phyloP scores from a whole-genome alignment of 2,797 vertebrate genomes.

The Macropodus opercularis region DNA sequence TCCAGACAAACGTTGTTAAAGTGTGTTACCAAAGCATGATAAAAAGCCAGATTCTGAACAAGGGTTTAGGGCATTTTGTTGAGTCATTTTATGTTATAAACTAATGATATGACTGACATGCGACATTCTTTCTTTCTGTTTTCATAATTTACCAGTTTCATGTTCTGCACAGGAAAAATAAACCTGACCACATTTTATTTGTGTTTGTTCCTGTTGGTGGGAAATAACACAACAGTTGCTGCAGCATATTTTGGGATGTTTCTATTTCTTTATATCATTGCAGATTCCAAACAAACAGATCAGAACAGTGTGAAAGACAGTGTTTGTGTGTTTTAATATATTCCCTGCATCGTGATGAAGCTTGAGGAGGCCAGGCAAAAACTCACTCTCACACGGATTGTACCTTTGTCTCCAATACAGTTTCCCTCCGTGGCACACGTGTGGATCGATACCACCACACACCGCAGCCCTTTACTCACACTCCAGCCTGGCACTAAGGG shows the following conservation, averaged over 20 bases:
- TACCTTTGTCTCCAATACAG: constrained; percentile 38
- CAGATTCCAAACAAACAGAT: constrained; percentile 29
- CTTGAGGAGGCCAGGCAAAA: constrained; percentile 2
- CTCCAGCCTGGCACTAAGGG: constrained; percentile 51
- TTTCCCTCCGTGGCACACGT: constrained; percentile 29
- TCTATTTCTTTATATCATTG: constrained; percentile 27
- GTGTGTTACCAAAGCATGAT: no score
- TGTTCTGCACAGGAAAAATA: neutral
- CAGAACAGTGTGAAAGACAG: constrained; percentile 26
- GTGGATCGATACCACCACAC: constrained; percentile 60
- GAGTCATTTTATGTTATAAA: no score
- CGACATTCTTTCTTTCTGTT: neutral
- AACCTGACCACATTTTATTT: neutral
- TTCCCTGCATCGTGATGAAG: neutral
- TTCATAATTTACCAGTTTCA: neutral
- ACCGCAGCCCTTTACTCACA: constrained; percentile 51
- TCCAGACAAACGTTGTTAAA: no score
- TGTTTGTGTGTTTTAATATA: neutral
- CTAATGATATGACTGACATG: neutral
- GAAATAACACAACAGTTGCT: constrained; percentile 36
- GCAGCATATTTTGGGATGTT: constrained; percentile 29
- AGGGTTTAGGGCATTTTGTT: no score
- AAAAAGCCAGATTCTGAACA: no score
- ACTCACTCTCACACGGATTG: constrained; percentile 17
- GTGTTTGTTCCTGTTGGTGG: constrained; percentile 13